Conservation (phyloP, 1,140 invertebrate genomes). For the Cataglyphis hispanica region DNA sequence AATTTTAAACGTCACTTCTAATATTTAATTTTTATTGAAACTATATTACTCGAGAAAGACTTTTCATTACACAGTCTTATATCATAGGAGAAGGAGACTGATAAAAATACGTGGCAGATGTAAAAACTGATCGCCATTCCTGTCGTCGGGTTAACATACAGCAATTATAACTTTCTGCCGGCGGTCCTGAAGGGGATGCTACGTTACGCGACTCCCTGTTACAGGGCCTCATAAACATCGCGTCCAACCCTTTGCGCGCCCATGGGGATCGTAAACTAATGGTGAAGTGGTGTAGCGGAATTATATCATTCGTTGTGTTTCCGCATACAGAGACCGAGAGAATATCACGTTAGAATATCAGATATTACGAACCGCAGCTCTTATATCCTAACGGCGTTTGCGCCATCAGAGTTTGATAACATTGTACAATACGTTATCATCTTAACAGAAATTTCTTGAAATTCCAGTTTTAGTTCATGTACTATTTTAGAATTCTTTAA, state of each 20-base stretch:
- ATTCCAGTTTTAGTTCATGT: background rate
- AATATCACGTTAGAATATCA: conserved; percentile 43
- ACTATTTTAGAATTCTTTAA: background rate
- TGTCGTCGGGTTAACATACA: conserved; percentile 75
- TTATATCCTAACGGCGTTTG: background rate
- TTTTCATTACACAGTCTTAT: background rate
- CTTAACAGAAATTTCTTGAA: background rate
- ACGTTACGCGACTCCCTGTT: conserved; percentile 60
- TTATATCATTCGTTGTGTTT: conserved; percentile 72
- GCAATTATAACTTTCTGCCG: conserved; percentile 84
- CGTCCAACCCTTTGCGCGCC: conserved; percentile 75
- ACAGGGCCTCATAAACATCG: conserved; percentile 73
- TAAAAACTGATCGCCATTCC: conserved; percentile 35
- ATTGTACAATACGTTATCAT: background rate
- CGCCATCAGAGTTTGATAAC: conserved; percentile 1
- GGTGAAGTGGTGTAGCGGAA: conserved; percentile 75
- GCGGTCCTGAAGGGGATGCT: conserved; percentile 52
- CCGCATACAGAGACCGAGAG: background rate
- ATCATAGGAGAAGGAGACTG: background rate
- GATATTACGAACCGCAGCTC: conserved; percentile 26
- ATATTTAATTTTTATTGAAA: background rate
- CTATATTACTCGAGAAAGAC: background rate
- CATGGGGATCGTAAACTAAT: conserved; percentile 84
- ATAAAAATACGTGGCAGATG: background rate
- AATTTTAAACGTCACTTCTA: background rate